Evolutionary conservation across 1,140 invertebrate genomes (phyloP).

Genomic region (Aplysia californica): DNA sequence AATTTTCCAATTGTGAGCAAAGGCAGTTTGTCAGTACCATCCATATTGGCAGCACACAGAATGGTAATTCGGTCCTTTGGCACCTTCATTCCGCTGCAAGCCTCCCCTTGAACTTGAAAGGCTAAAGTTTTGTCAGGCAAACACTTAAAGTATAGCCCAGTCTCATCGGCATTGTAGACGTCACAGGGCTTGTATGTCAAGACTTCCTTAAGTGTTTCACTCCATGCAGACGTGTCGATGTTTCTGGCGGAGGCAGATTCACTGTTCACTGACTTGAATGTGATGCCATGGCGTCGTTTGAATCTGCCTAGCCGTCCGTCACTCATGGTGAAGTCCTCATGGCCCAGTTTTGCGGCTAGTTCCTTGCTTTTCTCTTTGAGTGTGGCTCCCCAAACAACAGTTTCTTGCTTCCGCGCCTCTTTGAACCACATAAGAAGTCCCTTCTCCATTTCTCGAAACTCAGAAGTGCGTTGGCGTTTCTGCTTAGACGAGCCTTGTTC

Average conservation of each 20-base stretch:
- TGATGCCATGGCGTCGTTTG: not conserved
- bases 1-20: not conserved
- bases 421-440: not conserved
- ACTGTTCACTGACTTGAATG: not conserved
- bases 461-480: not conserved
- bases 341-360: not conserved
- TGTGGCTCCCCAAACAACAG: not conserved
- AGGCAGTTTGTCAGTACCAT: not conserved
- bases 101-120: not conserved
- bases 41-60: not conserved
- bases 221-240: not conserved
- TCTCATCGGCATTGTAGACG: not conserved
- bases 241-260: not conserved
- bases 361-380: not conserved
- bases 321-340: not conserved
- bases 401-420: not conserved
- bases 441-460: not conserved
- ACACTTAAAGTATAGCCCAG: not conserved
- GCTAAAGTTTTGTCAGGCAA: not conserved
- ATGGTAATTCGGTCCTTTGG: not conserved
- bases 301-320: not conserved
- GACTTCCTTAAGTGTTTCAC: not conserved
- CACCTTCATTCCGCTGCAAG: too few species aligned
- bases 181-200: not conserved
- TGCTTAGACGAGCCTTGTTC: not conserved